These are phyloP conservation scores for Cephus spinipes DNA, from an alignment of 2,888 invertebrate species.

Conservation along the genomic window DNA sequence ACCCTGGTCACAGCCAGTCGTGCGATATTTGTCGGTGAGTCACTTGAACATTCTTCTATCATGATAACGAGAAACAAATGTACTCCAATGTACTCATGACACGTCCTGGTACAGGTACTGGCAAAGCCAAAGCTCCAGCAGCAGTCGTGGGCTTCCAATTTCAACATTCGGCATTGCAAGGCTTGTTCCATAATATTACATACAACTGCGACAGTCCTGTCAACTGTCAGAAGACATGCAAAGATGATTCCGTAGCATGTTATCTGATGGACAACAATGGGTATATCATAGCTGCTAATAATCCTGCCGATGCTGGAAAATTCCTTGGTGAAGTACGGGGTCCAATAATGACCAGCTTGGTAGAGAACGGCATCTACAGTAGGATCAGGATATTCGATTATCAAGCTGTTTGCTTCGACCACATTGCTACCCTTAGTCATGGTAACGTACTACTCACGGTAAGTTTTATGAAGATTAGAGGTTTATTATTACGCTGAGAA, in stretches of 20 bases:
- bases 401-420: conserved; percentile 88
- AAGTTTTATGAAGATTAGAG: conserved; percentile 43
- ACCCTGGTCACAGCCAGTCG: conserved; percentile 88
- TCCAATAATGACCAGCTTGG: conserved; percentile 79
- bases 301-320: conserved; percentile 79
- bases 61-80: not conserved
- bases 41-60: not conserved
- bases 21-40: conserved; percentile 75
- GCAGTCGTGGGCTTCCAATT: conserved; percentile 81
- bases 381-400: conserved; percentile 85
- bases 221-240: conserved; percentile 70
- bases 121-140: conserved; percentile 66
- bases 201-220: conserved; percentile 66
- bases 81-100: conserved; percentile 24
- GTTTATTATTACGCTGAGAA: not conserved
- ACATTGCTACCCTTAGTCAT: conserved; percentile 73
- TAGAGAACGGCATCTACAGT: conserved; percentile 81
- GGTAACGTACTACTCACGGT: conserved; percentile 75
- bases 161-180: conserved; percentile 80
- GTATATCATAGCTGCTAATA: conserved; percentile 84
- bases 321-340: conserved; percentile 90
- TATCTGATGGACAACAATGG: conserved; percentile 92
- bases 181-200: conserved; percentile 84
- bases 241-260: conserved; percentile 79
- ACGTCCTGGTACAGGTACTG: conserved; percentile 41